Percentiles rank a stretch among this genome's conserved stretches.
These are phyloP conservation scores for Limulus polyphemus DNA, from an alignment of 2,888 invertebrate genomes.

Conservation along the genomic window DNA sequence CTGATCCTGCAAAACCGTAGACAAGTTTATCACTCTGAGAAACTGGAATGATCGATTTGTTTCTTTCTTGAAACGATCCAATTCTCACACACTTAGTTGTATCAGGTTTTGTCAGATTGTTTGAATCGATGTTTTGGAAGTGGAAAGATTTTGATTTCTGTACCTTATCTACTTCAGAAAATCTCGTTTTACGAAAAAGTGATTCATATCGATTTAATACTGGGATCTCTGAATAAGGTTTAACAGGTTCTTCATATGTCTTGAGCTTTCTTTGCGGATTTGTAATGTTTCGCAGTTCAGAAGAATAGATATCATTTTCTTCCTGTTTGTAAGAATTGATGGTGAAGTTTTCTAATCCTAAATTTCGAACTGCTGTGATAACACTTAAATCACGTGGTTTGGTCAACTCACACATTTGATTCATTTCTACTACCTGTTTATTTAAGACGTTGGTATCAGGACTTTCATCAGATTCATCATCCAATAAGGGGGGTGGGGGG, in stretches of 20 bases:
- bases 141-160: too few relatives aligned
- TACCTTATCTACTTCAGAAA: too few relatives aligned
- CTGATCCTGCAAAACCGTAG: constrained; percentile 8
- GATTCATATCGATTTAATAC: too few relatives aligned
- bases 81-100: neutral
- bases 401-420: too few relatives aligned
- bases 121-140: neutral
- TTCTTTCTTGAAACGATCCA: constrained; percentile 2
- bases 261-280: neutral
- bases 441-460: too few relatives aligned
- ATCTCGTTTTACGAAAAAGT: too few relatives aligned
- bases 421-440: too few relatives aligned
- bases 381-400: too few relatives aligned
- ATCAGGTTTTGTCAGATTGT: neutral
- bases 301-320: neutral
- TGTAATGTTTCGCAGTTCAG: too few relatives aligned
- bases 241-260: neutral
- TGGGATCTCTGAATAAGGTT: neutral
- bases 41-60: neutral
- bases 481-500: too few relatives aligned
- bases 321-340: neutral
- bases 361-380: too few relatives aligned
- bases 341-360: neutral
- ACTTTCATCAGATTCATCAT: too few relatives aligned
- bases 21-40: constrained; percentile 2